Conservation (phyloP, 2,797 vertebrate species). For the Anabas testudineus region DNA sequence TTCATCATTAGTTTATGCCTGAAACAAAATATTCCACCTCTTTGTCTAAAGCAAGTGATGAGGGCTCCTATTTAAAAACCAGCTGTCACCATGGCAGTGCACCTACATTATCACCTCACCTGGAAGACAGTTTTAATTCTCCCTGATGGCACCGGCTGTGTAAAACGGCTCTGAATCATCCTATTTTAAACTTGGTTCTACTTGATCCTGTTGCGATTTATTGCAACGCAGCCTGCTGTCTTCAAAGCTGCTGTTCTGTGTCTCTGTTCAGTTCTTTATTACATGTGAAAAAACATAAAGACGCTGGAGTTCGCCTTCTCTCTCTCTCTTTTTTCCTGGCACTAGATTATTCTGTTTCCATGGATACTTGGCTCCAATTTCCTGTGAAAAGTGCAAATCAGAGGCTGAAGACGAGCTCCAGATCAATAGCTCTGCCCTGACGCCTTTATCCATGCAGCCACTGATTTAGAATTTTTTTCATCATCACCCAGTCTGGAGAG, state of each 20-base stretch:
- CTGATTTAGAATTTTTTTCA: constrained; percentile 20
- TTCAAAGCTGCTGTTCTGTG: neutral
- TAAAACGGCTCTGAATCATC: neutral
- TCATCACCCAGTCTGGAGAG: constrained; percentile 1
- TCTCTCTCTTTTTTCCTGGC: neutral
- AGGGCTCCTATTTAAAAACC: no score
- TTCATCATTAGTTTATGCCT: neutral
- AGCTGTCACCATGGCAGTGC: no score
- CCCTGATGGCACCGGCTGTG: neutral
- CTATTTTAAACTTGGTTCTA: neutral
- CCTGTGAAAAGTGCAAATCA: constrained; percentile 54
- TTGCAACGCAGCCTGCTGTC: neutral
- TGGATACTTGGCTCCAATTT: constrained; percentile 63
- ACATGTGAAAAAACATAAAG: constrained; percentile 17
- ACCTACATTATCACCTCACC: neutral
- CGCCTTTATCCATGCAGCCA: constrained; percentile 1
- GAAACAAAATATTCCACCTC: neutral
- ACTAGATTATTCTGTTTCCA: constrained; percentile 62
- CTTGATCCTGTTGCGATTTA: neutral
- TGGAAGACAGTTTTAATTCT: no score
- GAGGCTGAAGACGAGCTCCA: constrained; percentile 30
- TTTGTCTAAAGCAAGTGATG: neutral
- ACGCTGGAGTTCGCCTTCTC: constrained; percentile 3
- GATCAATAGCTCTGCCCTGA: constrained; percentile 44
- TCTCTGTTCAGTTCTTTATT: constrained; percentile 21